Evolutionary conservation across 2,797 vertebrate species (phyloP), one percentile per base, ranked within the genome.

Genomic region (Acanthurus leucopareius): DNA sequence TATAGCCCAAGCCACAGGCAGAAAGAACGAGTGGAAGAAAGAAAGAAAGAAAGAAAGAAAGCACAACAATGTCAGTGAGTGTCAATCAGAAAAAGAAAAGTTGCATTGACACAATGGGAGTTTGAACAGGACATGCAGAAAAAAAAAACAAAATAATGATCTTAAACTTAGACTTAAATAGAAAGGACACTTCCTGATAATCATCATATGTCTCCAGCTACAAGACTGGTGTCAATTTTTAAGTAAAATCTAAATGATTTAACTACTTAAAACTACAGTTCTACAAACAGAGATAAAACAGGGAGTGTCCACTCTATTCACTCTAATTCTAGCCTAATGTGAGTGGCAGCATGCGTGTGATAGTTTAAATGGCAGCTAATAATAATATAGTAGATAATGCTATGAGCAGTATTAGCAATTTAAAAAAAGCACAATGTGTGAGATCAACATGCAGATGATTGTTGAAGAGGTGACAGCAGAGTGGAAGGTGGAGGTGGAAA

Each of bases 1-100:
- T 99, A 99, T 94, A 97, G 97, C 96, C 97, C 98, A 98, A 98
- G 98, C 96, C 97, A 99, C 97, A 97, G 97, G 97, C 97, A 97
- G 93, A 93, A 91, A 91, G 88, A 93, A 89, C 79, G 35, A 86
- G 89, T 96, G 97, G 95, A 97, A 95, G 96, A 95, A 97, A 95
- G 94, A 96, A 95, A 96, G 95, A 96, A 93, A 96, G 95, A 94
- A 96, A 93, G 95, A 96, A 96, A 97, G 95, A 95, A 90, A 93
- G 91, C 97, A 99, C 97, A 99, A 99, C 95, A 97, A 97, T 95
- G 96, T 99, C 98, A 99, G 97, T 98, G 97, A 97, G 96, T 96
- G 93, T 97, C 97, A 97, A 96, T 96, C 96, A 97, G 95, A 88
- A 86, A 93, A 94, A 91, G 90, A 95, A 96, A 97, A 96, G 94